Evolutionary conservation across 2,888 invertebrate genomes (phyloP).

Genomic region (Erebia ligea): DNA sequence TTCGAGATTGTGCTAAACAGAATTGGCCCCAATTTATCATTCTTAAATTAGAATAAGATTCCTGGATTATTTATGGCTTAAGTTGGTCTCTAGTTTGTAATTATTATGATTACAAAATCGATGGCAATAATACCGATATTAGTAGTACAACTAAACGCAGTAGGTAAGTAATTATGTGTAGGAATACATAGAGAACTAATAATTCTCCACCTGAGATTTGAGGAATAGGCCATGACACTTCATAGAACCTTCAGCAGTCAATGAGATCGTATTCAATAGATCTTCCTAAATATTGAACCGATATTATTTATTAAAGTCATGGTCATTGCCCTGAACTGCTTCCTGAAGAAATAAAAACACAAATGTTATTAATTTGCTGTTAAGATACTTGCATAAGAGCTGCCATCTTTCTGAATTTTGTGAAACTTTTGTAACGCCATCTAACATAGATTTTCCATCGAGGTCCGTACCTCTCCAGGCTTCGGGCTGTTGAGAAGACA

Average conservation of each 20-base stretch:
- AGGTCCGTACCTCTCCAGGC: too few relatives aligned
- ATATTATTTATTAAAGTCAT: neutral
- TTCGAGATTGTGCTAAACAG: too few relatives aligned
- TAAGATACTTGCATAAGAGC: neutral
- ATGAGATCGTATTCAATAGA: neutral
- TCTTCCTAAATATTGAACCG: slow-evolving; percentile 2
- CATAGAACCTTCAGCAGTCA: neutral
- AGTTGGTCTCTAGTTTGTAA: too few relatives aligned
- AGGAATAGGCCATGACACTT: too few relatives aligned
- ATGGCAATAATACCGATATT: too few relatives aligned
- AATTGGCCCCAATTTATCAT: too few relatives aligned
- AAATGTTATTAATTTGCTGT: neutral
- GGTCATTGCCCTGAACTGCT: neutral
- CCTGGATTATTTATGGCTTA: too few relatives aligned
- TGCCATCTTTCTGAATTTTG: neutral
- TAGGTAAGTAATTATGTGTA: neutral
- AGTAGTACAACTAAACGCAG: neutral
- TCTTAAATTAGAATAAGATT: too few relatives aligned
- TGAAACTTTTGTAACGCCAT: neutral
- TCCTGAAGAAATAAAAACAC: neutral
- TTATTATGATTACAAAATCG: too few relatives aligned
- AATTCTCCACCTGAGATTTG: too few relatives aligned
- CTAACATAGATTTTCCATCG: neutral
- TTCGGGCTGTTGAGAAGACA: too few relatives aligned
- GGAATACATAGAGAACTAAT: neutral